Base-by-base conservation (phyloP, 1,140 invertebrate genomes). In the Eupristina koningsbergeri region DNA sequence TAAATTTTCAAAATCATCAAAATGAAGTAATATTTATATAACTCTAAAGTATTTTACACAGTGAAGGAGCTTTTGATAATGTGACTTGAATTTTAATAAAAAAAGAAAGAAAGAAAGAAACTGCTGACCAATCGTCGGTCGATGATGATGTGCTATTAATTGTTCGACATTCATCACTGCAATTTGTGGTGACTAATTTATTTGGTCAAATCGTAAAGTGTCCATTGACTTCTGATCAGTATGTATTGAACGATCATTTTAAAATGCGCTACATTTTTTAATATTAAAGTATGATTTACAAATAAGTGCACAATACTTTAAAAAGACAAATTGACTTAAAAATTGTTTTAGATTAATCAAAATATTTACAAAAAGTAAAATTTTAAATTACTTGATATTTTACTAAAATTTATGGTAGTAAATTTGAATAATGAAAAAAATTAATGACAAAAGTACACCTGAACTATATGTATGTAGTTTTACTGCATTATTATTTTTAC, bases 141-240 rank as follows among this genome's bases (percentile, higher is more conserved):
- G 47, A 31, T 29, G 19, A 0, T 26, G 41, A 45, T 34, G 31
- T 75, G 47, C 29, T 75, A 34, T 75, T 75, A 75, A 53, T 75
- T 75, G 29, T 50, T 50, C 73, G 47, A 75, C 73, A 75, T 75
- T 75, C 45, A 45, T 45, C 73, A 45, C 6, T 53, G 31, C 73
- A 53, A 22, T 3, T 53, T 75, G 22, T 34, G 22, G 41, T 53
- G n/a, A 47, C 22, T 45, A 53, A 75, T 75, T 75, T 34, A 26
- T 53, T 29, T n/a, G 73, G 73, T 75, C 73, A 47, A 73, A 73
- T 73, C 7, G 45, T 73, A 26, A 45, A 73, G 31, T 39, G 36
- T 36, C 36, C 29, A 36, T 67, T 67, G 64, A 67, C 36, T 67
- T 34, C 31, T 67, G 0, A 67, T 36, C 64, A 67, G 8, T n/a